A percentile compares a stretch with the other conserved stretches of the same genome.
Conservation (phyloP, 2,797 vertebrate genomes). For the Selene dorsalis region DNA sequence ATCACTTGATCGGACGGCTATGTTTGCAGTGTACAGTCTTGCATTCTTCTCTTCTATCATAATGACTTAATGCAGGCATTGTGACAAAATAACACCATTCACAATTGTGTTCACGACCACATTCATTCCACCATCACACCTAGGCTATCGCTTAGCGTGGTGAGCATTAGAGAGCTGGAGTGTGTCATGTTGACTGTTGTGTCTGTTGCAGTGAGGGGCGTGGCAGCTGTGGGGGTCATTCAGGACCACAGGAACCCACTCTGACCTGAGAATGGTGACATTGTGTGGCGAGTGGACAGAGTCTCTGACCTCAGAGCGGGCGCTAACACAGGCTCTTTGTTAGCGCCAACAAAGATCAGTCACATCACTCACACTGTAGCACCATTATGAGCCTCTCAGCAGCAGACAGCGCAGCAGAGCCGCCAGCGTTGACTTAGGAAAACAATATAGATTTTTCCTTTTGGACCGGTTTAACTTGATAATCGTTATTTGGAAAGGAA, state of each 20-base stretch:
- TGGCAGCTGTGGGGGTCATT: slow-evolving; percentile 31
- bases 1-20: background rate
- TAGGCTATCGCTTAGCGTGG: background rate
- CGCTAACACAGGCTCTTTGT: slow-evolving; percentile 91
- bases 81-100: background rate
- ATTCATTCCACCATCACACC: background rate
- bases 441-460: background rate
- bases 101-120: background rate
- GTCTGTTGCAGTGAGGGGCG: slow-evolving; percentile 1
- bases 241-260: slow-evolving; percentile 45
- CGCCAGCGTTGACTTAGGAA: slow-evolving; percentile 10
- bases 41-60: no score
- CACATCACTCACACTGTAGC: slow-evolving; percentile 74
- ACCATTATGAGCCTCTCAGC: slow-evolving; percentile 17
- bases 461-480: background rate
- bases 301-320: slow-evolving; percentile 86
- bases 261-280: slow-evolving; percentile 63
- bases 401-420: background rate
- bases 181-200: background rate
- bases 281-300: slow-evolving; percentile 54
- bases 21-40: background rate
- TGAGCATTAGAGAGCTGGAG: background rate
- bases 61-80: no score
- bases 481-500: background rate
- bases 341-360: slow-evolving; percentile 80